Base-by-base conservation (phyloP, 2,797 vertebrate genomes). In the Rousettus madagascariensis region DNA sequence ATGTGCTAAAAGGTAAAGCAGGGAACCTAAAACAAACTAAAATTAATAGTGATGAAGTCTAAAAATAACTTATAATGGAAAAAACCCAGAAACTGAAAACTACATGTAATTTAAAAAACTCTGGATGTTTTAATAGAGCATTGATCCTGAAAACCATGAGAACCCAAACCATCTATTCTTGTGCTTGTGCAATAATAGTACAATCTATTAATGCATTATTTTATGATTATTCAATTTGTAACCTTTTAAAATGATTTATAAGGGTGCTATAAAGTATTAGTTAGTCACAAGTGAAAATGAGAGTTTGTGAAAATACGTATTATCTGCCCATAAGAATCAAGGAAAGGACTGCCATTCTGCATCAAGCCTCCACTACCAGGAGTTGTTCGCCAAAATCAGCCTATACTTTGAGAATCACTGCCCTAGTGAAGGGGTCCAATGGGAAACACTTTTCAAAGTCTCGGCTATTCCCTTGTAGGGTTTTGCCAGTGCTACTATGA, bases 311-410 rank as follows among this genome's bases (percentile, higher is more conserved):
- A 94, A 55, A 65, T 68, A 74, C 46, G 12, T 68, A 38, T 51
- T 82, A 86, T 66, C 80, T 95, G 38, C 41, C 13, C 12, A 15
- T 75, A 91, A 91, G 71, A 95, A 74, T 95, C 28, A 83, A 89
- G 86, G 88, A 57, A 77, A 97, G 49, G 19, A 43, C 43, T 33
- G 46, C 33, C 28, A 83, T 66, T 94, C 51, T 80, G 78, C 15
- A 88, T 71, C 71, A 92, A 68, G 61, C 24, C 9, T 86, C 82
- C 74, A 20, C 3, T 30, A 84, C 17, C 30, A 84, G 38, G 10
- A 49, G n/a, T 22, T 15, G 1, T 71, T 91, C 43, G 24, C 43
- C 38, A 79, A 55, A 22, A 19, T 71, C n/a, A 71, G n/a, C 10
- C 77, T n/a, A 36, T 65, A 61, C 28, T 61, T 90, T 68, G 43